Conservation (phyloP, 2,888 invertebrate genomes). For the Drosophila anceps region DNA sequence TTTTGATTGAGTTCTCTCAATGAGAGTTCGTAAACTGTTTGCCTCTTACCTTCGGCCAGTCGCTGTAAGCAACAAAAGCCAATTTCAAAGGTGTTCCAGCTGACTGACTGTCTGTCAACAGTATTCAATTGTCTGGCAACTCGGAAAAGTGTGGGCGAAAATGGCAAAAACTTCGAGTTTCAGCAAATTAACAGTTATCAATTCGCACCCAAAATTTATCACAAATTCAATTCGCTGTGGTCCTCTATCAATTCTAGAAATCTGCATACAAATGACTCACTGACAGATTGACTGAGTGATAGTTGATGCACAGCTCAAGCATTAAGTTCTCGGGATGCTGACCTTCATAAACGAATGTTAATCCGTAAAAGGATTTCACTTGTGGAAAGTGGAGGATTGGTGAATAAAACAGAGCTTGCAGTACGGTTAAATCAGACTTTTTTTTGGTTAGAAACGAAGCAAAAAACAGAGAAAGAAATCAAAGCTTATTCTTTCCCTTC, state of each 20-base stretch:
- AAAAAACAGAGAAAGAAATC: too few species aligned
- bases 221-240: neutral
- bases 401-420: neutral
- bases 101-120: slow-evolving; percentile 3
- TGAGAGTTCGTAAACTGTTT: neutral
- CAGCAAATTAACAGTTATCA: neutral
- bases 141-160: neutral
- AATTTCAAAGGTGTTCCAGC: neutral
- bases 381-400: neutral
- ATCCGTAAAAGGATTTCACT: neutral
- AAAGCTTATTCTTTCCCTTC: too few species aligned
- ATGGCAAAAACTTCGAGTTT: neutral
- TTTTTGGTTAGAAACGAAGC: too few species aligned
- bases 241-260: neutral
- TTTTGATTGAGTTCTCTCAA: neutral
- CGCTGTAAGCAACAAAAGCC: neutral
- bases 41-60: neutral
- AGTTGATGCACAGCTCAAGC: neutral
- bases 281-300: neutral
- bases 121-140: neutral
- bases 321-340: neutral
- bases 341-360: neutral
- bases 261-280: neutral
- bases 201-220: too few species aligned
- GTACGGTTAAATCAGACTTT: too few species aligned